Evolutionary conservation across 2,888 invertebrate species (phyloP), one percentile per base, ranked within the genome.

Genomic region (Tineola bisselliella): DNA sequence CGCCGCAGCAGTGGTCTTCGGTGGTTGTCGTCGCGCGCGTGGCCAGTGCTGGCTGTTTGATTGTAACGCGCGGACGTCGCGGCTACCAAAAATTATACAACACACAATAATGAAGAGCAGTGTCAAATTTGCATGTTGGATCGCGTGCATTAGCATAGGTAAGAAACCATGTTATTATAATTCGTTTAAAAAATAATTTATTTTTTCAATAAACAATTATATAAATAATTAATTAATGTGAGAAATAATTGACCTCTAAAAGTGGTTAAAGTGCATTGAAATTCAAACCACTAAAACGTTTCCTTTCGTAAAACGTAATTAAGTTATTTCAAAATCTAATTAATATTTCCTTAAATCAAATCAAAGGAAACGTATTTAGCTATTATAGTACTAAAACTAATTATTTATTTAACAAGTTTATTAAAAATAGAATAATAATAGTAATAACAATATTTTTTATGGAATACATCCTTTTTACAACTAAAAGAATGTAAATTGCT

Each of bases 111-210:
- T 79, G 81, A 77, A 64, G 68, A 75, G 63, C 69, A 77, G 82
- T 81, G 82, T 70, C 72, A 74, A 72, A 67, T 70, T 79, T 70
- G 75, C 73, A 69, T 68, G 74, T 66, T 67, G 81, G 60, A 68
- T 77, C 66, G 76, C 79, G 69, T 80, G 77, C 76, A 63, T 83
- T 62, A 58, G 79, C 82, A 62, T 76, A 70, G 86, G 86, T 87
- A 69, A 84, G 84, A 72, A 59, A 43, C 15, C 38, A 18, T 18
- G 18, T 59, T 43, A n/a, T 59, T 15, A 25, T 4, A 25, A 4
- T 25, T 25, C n/a, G n/a, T n/a, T n/a, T n/a, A n/a, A n/a, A n/a
- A n/a, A n/a, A n/a, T n/a, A n/a, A n/a, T n/a, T n/a, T n/a, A n/a
- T n/a, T n/a, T n/a, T n/a, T n/a, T n/a, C n/a, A n/a, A n/a, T n/a